Evolutionary conservation across 1,140 invertebrate genomes (phyloP).

Genomic region (Lordiphosa collinella): DNA sequence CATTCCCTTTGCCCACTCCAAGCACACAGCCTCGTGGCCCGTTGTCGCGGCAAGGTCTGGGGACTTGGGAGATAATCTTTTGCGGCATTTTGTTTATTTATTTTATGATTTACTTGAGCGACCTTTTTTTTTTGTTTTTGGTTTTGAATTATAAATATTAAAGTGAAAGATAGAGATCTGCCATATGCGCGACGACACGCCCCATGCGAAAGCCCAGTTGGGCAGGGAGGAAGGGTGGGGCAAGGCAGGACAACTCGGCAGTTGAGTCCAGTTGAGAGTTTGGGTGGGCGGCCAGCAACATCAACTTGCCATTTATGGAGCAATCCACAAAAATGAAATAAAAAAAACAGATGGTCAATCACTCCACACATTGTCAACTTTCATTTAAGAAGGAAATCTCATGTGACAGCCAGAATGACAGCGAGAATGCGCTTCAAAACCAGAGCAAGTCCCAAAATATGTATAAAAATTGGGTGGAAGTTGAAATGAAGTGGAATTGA

Average conservation of each 20-base stretch:
- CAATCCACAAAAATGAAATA: slow-evolving; percentile 6
- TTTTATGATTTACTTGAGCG: slow-evolving; percentile 49
- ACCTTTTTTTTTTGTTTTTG: slow-evolving; percentile 22
- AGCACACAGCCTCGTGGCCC: slow-evolving; percentile 1
- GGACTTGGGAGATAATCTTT: slow-evolving; percentile 46
- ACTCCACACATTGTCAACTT: slow-evolving; percentile 61
- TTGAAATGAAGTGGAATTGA: too few relatives aligned
- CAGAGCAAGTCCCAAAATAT: too few relatives aligned
- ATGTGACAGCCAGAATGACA: background rate
- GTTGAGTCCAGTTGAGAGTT: slow-evolving; percentile 8
- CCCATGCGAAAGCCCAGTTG: slow-evolving; percentile 1
- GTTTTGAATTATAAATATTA: slow-evolving; percentile 64
- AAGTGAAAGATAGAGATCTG: slow-evolving; percentile 64
- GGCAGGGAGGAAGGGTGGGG: slow-evolving; percentile 1
- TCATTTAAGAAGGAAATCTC: slow-evolving; percentile 31
- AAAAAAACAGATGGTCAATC: slow-evolving; percentile 60
- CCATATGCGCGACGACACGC: slow-evolving; percentile 19
- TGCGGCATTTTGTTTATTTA: slow-evolving; percentile 57
- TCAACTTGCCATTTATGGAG: slow-evolving; percentile 33
- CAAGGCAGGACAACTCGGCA: slow-evolving; percentile 13
- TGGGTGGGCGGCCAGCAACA: slow-evolving; percentile 27
- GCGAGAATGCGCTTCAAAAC: too few relatives aligned
- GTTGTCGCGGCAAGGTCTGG: slow-evolving; percentile 8
- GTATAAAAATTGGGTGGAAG: too few relatives aligned
- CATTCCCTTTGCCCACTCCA: slow-evolving; percentile 12